Evolutionary conservation across 30 jellyfish, hydroid and myxozoan species (phyloP).

Genomic region (Phacellophora camtschatica): DNA sequence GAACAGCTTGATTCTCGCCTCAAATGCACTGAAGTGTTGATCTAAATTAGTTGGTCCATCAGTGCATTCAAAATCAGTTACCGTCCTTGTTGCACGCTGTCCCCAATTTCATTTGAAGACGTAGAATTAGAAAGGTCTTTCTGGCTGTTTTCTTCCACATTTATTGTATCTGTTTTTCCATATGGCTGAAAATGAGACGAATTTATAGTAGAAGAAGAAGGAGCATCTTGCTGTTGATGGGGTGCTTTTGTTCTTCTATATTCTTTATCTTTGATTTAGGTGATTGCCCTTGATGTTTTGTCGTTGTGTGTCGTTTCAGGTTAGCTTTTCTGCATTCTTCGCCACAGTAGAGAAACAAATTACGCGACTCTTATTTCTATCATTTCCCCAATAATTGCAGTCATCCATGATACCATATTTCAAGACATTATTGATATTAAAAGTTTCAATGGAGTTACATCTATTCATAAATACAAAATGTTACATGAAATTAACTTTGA

Average conservation of each 20-base stretch:
- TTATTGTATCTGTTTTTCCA: neutral
- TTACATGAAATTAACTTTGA: neutral
- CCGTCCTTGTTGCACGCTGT: neutral
- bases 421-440: too few relatives aligned
- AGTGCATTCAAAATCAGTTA: neutral
- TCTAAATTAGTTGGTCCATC: neutral
- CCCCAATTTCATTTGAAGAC: neutral
- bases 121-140: neutral
- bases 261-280: slow-evolving; percentile 21
- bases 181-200: neutral
- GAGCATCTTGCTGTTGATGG: neutral
- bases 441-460: too few relatives aligned
- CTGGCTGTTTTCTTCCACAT: neutral
- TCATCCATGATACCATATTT: too few relatives aligned
- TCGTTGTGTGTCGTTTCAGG: slow-evolving; percentile 17
- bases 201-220: neutral
- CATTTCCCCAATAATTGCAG: slow-evolving; percentile 50
- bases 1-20: neutral
- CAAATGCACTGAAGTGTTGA: neutral
- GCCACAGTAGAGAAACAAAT: slow-evolving; percentile 11
- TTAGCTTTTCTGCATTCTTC: slow-evolving; percentile 53
- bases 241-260: slow-evolving; percentile 19
- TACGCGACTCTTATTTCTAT: slow-evolving; percentile 35
- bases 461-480: too few relatives aligned
- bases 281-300: slow-evolving; percentile 29